A percentile compares a stretch with the other conserved stretches of the same genome.
Evolutionary conservation across 2,888 invertebrate genomes (phyloP).

Genomic region (Pandemis cinnamomeana): DNA sequence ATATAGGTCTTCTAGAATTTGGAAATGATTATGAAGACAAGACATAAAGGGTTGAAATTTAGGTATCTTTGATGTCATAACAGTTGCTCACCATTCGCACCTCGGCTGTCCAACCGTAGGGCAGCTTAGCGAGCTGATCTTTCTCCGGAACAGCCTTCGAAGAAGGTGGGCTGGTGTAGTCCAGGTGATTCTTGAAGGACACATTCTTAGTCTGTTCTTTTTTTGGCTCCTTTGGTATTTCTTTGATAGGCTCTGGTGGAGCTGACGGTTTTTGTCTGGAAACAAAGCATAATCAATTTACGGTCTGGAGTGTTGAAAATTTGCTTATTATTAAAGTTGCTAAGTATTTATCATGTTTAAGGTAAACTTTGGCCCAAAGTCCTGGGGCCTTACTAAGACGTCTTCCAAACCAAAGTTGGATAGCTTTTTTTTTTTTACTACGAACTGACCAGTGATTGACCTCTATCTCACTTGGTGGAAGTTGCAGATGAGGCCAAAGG

Average conservation of each 20-base stretch:
- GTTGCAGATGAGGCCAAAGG: too few relatives aligned
- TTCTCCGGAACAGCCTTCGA: slow-evolving; percentile 79
- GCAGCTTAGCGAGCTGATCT: slow-evolving; percentile 79
- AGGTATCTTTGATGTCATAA: neutral
- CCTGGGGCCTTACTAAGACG: too few relatives aligned
- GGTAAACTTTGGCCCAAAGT: too few relatives aligned
- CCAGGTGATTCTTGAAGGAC: slow-evolving; percentile 81
- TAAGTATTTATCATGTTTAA: too few relatives aligned
- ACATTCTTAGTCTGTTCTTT: slow-evolving; percentile 81
- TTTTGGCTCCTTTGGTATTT: slow-evolving; percentile 68
- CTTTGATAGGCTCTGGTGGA: slow-evolving; percentile 72
- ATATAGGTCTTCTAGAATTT: neutral
- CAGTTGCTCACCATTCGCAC: slow-evolving; percentile 48
- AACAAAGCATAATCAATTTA: too few relatives aligned
- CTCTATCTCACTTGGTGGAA: too few relatives aligned
- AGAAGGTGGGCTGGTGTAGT: slow-evolving; percentile 76
- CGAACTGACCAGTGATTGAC: too few relatives aligned
- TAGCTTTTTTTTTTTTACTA: too few relatives aligned
- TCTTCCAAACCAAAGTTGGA: too few relatives aligned
- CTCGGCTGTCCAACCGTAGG: slow-evolving; percentile 78
- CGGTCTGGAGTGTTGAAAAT: too few relatives aligned
- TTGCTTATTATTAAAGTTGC: too few relatives aligned
- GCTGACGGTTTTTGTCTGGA: slow-evolving; percentile 70
- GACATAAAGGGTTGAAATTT: neutral
- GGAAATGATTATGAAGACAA: neutral